Evolutionary conservation across 2,888 invertebrate species (phyloP).

Genomic region (Leucozona laternaria): DNA sequence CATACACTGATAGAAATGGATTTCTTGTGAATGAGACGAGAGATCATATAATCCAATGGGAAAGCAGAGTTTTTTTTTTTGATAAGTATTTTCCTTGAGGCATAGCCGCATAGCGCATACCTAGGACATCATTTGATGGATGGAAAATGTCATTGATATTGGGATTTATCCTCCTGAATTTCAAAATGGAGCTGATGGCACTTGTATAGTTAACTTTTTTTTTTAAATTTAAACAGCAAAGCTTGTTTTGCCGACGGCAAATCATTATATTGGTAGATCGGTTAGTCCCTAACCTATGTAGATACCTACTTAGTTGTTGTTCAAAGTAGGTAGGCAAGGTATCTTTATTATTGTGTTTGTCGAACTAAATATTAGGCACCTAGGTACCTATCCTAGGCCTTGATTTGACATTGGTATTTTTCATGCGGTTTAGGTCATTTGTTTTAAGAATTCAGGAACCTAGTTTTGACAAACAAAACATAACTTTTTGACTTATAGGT

Average conservation of each 20-base stretch:
- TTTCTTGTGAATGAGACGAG: slow-evolving; percentile 2
- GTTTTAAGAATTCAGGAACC: too few relatives aligned
- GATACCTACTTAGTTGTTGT: too few relatives aligned
- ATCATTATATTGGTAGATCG: background rate
- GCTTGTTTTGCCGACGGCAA: slow-evolving; percentile 21
- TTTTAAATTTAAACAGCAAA: background rate
- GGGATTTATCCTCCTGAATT: background rate
- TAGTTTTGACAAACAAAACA: too few relatives aligned
- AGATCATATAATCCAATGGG: slow-evolving; percentile 71
- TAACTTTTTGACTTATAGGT: too few relatives aligned
- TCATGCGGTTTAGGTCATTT: too few relatives aligned
- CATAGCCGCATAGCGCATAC: too few relatives aligned
- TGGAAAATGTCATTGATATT: slow-evolving; percentile 14
- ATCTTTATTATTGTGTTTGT: too few relatives aligned
- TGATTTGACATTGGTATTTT: too few relatives aligned
- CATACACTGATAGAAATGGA: slow-evolving; percentile 7
- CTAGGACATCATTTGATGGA: background rate
- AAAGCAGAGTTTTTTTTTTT: slow-evolving; percentile 24
- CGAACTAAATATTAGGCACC: too few relatives aligned
- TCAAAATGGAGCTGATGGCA: slow-evolving; percentile 8
- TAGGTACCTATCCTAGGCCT: too few relatives aligned
- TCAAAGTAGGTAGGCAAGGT: too few relatives aligned
- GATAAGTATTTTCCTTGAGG: background rate
- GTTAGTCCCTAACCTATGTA: too few relatives aligned
- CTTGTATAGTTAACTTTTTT: background rate